Base-by-base conservation (phyloP, 2,113 vertebrate genomes). In the Lampris megalopsis region DNA sequence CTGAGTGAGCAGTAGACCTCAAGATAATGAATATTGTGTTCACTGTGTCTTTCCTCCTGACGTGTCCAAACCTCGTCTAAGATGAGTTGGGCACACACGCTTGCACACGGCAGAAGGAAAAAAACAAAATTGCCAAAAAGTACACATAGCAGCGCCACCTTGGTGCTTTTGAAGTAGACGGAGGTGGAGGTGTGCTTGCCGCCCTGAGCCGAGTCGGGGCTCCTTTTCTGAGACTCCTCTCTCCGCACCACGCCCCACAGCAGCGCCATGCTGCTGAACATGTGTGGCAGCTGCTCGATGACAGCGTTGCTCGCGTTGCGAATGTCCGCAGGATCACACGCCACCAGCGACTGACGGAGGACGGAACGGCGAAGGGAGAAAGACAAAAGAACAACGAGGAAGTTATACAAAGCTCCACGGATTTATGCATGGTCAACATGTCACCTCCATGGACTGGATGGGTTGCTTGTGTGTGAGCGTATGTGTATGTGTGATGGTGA, bases 101-200 rank as follows among this genome's bases (percentile, higher is more conserved):
- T 24, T 24, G 24, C 24, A 24, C 24, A 24, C 24, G 24, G 24
- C 24, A 24, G 24, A 4, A 45, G 43, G 43, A 45, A 45, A 2
- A 45, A 1, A 4, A 45, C 1, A 45, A 45, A 45, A 5, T 5
- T 45, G 43, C 43, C 43, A 45, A 5, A 7, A 7, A 11, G 7
- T 57, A 48, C 36, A 24, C 11, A 84, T 93, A 82, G 24, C 24
- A 24, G 24, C 24, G 24, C 24, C 91, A 97, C 98, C 93, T 97
- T 99, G 54, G 96, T 96, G 91, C 95, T 94, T 92, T 95, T 98
- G 52, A 99, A 99, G 87, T 97, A 98, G 57, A 98, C 96, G 0
- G 96, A 97, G 63, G 95, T 96, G 63, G 96, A 96, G 6, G 94
- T 95, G 48, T 95, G 93, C 3, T 85, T 93, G 86, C 89, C 89